Base-by-base conservation (phyloP, 2,797 vertebrate species). In the Eleutherodactylus coqui region DNA sequence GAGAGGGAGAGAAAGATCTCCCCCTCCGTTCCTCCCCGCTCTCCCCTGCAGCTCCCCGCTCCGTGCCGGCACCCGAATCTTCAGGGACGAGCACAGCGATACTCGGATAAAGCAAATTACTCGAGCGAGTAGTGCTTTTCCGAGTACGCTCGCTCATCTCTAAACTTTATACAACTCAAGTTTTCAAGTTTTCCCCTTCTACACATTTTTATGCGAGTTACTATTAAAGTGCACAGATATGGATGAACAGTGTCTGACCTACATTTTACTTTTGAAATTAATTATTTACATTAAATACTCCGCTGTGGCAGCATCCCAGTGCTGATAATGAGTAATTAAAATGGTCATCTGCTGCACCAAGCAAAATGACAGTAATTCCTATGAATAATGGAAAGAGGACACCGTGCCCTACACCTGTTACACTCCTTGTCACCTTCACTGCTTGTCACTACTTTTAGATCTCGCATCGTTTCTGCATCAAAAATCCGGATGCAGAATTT, bases 241-340 rank as follows among this genome's bases (percentile, higher is more conserved):
- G 53, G 13, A 60, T 80, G 58, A 32, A 32, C 0, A 67, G 53
- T 47, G 21, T 45, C 47, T 79, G 77, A 79, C 55, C 58, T 79
- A 21, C 41, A 62, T 64, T 47, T 79, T 29, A 32, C 78, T 24
- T 80, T 62, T 80, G 19, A 11, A 21, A 80, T 80, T 21, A 80
- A 64, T 80, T 34, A 64, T 80, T 64, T 64, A 80, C 41, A 45
- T 64, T 29, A 67, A 67, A 19, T 80, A 67, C 14, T 67, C 60
- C 4, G 5, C 17, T 62, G 38, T 67, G 58, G 17, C n/a, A 36
- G 17, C 67, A 6, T 49, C 27, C n/a, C 10, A 47, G 36, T 64
- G 10, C 38, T 67, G 58, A 45, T 64, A 67, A 80, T 80, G 58
- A 80, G 60, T 80, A 64, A 80, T 80, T 80, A 64, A 64, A 80